Conservation (phyloP, 2,797 vertebrate genomes). For the Myotis pilosus region DNA sequence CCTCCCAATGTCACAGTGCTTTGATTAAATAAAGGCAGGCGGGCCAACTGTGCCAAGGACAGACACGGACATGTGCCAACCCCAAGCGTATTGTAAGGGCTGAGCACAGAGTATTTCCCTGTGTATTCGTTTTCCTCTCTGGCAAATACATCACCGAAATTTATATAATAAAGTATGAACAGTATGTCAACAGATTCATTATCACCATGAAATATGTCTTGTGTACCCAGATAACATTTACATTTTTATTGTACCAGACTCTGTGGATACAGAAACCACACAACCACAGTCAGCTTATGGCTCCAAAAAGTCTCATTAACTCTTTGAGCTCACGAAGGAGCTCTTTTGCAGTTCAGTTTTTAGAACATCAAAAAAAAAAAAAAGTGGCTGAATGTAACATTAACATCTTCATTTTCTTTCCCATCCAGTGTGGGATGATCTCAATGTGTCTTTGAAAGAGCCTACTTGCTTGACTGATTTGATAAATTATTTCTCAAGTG, state of each 20-base stretch:
- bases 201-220: conserved; percentile 61
- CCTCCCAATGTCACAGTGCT: neutral
- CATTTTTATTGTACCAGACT: conserved; percentile 60
- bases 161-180: conserved; percentile 60
- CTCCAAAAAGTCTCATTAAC: neutral
- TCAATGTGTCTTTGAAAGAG: neutral
- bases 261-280: conserved; percentile 26
- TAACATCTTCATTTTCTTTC: neutral
- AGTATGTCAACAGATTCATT: conserved; percentile 65
- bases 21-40: conserved; percentile 41
- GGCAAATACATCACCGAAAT: conserved; percentile 61
- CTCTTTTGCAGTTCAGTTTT: neutral
- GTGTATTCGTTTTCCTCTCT: neutral
- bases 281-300: neutral
- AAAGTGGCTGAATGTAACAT: neutral
- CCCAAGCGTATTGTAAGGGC: neutral
- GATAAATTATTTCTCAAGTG: neutral
- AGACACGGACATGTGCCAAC: neutral
- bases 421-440: accelerated
- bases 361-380: neutral
- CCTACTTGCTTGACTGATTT: neutral
- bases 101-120: neutral
- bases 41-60: neutral
- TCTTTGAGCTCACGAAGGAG: neutral
- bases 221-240: conserved; percentile 65